phyloP scores from a whole-genome alignment of 1,140 invertebrate genomes.

The Maconellicoccus hirsutus region DNA sequence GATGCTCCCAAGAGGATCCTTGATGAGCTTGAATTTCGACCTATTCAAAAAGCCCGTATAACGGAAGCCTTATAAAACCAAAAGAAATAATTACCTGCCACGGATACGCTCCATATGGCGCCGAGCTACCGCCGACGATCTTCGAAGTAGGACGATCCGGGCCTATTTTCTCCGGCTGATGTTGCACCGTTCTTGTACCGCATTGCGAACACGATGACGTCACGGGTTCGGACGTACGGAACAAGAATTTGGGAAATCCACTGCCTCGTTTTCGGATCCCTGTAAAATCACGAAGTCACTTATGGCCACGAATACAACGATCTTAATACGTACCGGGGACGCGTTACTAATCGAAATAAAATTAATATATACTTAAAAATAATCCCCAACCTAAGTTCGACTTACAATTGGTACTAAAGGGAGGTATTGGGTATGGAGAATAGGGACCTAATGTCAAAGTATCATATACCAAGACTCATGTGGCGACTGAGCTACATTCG shows the following conservation, averaged over 20 bases:
- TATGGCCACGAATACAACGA: no score
- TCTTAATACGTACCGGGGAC: background rate
- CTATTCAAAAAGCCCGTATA: constrained; percentile 31
- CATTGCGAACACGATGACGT: background rate
- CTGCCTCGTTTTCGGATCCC: background rate
- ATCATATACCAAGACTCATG: background rate
- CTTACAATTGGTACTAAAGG: constrained; percentile 5
- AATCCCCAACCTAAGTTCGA: background rate
- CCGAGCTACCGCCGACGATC: constrained; percentile 53
- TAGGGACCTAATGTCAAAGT: no score
- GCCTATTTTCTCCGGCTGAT: background rate
- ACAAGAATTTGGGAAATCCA: background rate
- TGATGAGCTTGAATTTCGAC: constrained; percentile 42
- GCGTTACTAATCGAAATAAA: background rate
- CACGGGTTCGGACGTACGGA: background rate
- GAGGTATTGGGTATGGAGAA: background rate
- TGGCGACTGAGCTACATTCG: background rate
- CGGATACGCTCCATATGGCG: constrained; percentile 54
- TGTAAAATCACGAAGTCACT: background rate
- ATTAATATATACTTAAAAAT: background rate
- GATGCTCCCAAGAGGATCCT: constrained; percentile 43
- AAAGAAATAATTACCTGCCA: constrained; percentile 47
- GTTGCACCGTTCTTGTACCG: background rate
- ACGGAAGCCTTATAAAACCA: background rate
- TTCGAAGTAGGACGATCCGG: constrained; percentile 35